Conservation (phyloP, 2,888 invertebrate species). For the Lepetodrilus schrolli region DNA sequence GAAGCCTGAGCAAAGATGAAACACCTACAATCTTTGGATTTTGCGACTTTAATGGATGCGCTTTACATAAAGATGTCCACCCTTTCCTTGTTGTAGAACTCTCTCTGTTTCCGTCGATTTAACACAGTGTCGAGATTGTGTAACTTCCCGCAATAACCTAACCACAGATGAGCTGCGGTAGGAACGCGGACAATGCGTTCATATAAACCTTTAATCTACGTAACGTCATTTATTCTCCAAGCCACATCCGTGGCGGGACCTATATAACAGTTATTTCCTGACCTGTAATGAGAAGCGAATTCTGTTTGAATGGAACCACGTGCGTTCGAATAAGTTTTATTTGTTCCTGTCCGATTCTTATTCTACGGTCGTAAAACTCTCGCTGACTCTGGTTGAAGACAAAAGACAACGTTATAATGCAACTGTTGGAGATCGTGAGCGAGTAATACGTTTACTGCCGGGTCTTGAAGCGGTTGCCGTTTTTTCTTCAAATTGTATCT, state of each 20-base stretch:
- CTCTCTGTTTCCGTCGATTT: constrained; percentile 2
- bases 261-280: neutral
- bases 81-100: neutral
- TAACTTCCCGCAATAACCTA: neutral
- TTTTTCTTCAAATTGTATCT: constrained; percentile 3
- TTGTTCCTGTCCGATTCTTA: constrained; percentile 7
- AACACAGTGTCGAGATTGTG: neutral
- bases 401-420: neutral
- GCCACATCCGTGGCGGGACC: neutral
- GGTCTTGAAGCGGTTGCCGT: neutral
- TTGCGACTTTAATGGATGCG: too few species aligned
- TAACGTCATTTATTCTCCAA: neutral
- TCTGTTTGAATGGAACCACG: constrained; percentile 6
- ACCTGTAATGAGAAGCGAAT: neutral
- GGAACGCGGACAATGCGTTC: neutral
- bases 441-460: neutral
- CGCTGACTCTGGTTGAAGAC: neutral
- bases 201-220: constrained; percentile 12
- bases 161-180: neutral
- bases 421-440: neutral
- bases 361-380: constrained; percentile 1
- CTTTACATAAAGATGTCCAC: too few species aligned
- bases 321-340: constrained; percentile 4
- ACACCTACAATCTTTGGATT: too few species aligned
- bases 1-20: too few species aligned